Percentiles rank a stretch among this genome's conserved stretches.
Conservation (phyloP, 1,140 invertebrate species). For the Diabrotica undecimpunctata region DNA sequence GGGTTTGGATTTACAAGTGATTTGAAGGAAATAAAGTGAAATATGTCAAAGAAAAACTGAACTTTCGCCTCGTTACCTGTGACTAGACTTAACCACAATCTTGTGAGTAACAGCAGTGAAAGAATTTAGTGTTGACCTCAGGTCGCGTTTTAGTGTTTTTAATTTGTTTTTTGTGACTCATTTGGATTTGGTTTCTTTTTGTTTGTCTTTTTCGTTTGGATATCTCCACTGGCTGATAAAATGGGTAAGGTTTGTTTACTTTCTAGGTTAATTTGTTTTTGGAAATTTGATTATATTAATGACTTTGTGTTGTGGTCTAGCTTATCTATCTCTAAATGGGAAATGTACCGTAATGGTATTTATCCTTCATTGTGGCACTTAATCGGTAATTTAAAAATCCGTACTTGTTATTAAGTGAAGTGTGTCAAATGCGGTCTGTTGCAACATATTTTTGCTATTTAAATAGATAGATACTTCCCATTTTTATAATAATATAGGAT, state of each 20-base stretch:
- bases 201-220: constrained; percentile 9
- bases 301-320: neutral
- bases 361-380: neutral
- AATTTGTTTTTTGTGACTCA: constrained; percentile 26
- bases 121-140: constrained; percentile 8
- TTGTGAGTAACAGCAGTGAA: constrained; percentile 12
- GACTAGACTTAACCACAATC: constrained; percentile 10
- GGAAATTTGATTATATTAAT: neutral
- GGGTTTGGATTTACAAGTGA: neutral
- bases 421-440: neutral
- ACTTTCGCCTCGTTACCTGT: constrained; percentile 19
- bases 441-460: neutral
- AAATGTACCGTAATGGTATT: neutral
- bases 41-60: constrained; percentile 16
- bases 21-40: neutral
- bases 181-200: constrained; percentile 14
- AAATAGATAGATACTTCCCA: neutral
- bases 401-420: neutral
- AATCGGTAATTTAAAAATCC: neutral
- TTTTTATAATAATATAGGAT: neutral
- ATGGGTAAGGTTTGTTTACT: constrained; percentile 21
- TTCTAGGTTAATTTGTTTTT: neutral
- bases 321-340: neutral
- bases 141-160: constrained; percentile 12
- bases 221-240: constrained; percentile 7